Conservation (phyloP, 2,113 vertebrate species). For the Chaenogobius annularis region DNA sequence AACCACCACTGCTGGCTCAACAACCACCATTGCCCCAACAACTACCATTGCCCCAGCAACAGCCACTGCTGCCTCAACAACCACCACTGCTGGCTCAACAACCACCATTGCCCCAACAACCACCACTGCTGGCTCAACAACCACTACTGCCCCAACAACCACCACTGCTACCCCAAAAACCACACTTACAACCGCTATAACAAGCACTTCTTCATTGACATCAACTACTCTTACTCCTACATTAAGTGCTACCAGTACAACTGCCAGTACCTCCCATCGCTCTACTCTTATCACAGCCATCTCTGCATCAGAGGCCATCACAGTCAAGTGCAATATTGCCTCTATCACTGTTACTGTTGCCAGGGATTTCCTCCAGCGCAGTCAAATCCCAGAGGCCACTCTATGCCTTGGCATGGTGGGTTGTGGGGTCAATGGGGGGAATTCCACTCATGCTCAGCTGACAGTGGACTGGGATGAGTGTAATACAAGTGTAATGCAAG, state of each 20-base stretch:
- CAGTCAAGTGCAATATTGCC: conserved; percentile 75
- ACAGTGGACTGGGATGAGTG: conserved; percentile 80
- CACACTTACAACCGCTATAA: not conserved
- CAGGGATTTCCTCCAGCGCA: conserved; percentile 73
- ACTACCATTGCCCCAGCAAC: not conserved
- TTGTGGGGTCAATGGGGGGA: conserved; percentile 76
- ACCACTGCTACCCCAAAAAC: not conserved
- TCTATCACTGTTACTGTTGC: conserved; percentile 75
- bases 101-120: not conserved
- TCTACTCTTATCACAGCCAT: not conserved
- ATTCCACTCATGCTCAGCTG: conserved; percentile 77
- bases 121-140: not conserved
- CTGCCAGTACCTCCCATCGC: not conserved
- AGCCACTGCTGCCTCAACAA: not conserved
- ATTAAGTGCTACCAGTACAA: not conserved
- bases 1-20: not conserved
- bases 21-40: not conserved
- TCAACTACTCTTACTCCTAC: not conserved
- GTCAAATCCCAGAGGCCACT: conserved; percentile 69
- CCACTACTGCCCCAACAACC: not conserved
- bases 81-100: not conserved
- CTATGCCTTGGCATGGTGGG: conserved; percentile 80
- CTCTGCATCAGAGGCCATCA: conserved; percentile 29
- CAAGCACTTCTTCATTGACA: not conserved
- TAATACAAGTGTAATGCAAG: conserved; percentile 66